These are phyloP conservation scores for Agrenia bidenticulata DNA, from an alignment of 2,888 invertebrate genomes.

Conservation along the genomic window DNA sequence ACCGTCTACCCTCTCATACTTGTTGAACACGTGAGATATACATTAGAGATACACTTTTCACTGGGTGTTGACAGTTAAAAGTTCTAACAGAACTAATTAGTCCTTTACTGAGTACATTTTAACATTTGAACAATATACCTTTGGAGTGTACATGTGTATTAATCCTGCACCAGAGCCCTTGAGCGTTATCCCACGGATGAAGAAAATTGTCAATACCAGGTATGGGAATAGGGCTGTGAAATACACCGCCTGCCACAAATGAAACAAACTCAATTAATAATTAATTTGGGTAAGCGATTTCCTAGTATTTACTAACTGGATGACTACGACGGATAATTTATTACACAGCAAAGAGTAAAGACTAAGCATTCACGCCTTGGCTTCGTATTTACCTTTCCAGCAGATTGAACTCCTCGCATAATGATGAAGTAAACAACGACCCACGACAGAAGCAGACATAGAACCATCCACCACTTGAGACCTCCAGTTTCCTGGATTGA, in stretches of 20 bases:
- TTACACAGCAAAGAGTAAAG: too few relatives aligned
- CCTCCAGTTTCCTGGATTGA: slow-evolving; percentile 80
- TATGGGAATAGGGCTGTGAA: slow-evolving; percentile 96
- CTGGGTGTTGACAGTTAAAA: too few relatives aligned
- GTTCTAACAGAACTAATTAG: too few relatives aligned
- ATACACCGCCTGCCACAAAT: slow-evolving; percentile 75
- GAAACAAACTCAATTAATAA: background rate
- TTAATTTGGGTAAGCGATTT: background rate
- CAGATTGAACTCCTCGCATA: slow-evolving; percentile 94
- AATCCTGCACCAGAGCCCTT: slow-evolving; percentile 83
- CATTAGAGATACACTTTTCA: too few relatives aligned
- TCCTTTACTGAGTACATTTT: too few relatives aligned
- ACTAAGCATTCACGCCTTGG: slow-evolving; percentile 24
- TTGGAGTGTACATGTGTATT: slow-evolving; percentile 87
- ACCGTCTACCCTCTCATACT: too few relatives aligned
- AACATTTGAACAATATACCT: slow-evolving; percentile 63
- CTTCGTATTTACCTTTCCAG: slow-evolving; percentile 72
- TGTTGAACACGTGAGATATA: too few relatives aligned
- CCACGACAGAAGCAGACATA: slow-evolving; percentile 86
- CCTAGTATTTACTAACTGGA: too few relatives aligned
- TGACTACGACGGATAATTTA: too few relatives aligned
- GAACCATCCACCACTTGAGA: slow-evolving; percentile 89
- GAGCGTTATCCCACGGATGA: slow-evolving; percentile 83
- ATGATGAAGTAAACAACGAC: slow-evolving; percentile 89
- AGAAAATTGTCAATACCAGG: slow-evolving; percentile 89